Percentiles rank a stretch among this genome's conserved stretches.
Evolutionary conservation across 1,140 invertebrate genomes (phyloP).

Genomic region (Alviniconcha marisindica): DNA sequence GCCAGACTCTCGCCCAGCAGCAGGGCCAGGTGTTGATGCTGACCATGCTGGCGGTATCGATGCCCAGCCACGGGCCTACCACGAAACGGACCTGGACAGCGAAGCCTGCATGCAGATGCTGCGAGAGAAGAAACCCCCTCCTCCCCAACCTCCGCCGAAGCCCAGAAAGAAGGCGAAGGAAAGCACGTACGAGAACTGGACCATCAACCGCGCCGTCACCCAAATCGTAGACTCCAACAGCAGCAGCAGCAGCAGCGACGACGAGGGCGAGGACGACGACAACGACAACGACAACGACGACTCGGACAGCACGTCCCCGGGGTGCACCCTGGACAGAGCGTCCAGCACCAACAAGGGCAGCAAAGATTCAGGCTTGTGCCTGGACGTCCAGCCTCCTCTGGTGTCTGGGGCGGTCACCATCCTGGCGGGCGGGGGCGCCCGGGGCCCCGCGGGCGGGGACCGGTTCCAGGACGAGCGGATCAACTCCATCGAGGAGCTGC

Average conservation of each 20-base stretch:
- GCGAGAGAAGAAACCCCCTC: neutral
- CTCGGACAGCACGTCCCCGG: neutral
- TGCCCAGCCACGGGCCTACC: too few relatives aligned
- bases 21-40: too few relatives aligned
- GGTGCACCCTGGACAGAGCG: neutral
- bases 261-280: neutral
- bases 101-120: neutral
- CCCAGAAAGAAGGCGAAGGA: neutral
- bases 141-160: neutral
- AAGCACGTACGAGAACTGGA: slow-evolving; percentile 24
- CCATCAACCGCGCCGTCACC: slow-evolving; percentile 16
- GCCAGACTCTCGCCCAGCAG: neutral
- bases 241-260: neutral
- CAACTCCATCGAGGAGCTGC: slow-evolving; percentile 17
- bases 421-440: neutral
- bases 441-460: neutral
- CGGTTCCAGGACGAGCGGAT: neutral
- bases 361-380: slow-evolving; percentile 22
- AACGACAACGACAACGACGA: slow-evolving; percentile 14
- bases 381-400: slow-evolving; percentile 20
- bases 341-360: neutral
- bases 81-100: slow-evolving; percentile 15
- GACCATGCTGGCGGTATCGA: too few relatives aligned
- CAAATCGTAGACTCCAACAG: neutral
- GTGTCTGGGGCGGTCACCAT: neutral